A percentile compares a stretch with the other conserved stretches of the same genome.
These are phyloP conservation scores for Eueremaeus valkanovi DNA, from an alignment of 2,888 invertebrate species.

Conservation along the genomic window DNA sequence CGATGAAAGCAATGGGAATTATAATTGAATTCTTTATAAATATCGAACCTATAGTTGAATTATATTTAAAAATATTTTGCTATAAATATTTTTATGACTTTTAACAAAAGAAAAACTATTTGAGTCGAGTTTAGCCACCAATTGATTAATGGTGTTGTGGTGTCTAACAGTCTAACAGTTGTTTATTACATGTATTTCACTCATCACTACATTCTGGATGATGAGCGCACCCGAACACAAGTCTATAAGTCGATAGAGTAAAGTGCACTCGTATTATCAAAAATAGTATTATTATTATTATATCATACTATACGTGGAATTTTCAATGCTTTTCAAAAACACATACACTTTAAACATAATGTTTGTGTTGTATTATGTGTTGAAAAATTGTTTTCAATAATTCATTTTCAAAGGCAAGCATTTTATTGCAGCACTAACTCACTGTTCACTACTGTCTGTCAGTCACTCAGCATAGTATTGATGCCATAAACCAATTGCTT, in stretches of 20 bases:
- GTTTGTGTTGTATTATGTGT: neutral
- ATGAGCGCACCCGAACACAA: neutral
- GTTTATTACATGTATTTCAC: neutral
- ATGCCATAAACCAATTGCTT: neutral
- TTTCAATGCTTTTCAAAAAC: neutral
- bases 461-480: neutral
- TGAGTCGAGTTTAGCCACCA: neutral
- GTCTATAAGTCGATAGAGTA: no score
- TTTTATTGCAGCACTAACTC: neutral
- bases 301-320: constrained; percentile 12
- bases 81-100: neutral
- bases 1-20: no score
- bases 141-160: neutral
- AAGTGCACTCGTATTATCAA: neutral
- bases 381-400: constrained; percentile 31
- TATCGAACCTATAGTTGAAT: no score
- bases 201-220: neutral
- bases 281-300: neutral
- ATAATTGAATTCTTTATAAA: no score
- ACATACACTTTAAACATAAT: neutral
- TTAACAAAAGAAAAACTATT: neutral
- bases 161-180: constrained; percentile 13
- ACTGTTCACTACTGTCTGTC: neutral
- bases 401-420: constrained; percentile 5
- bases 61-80: no score